Evolutionary conservation across 2,888 invertebrate species (phyloP), one percentile per base, ranked within the genome.

Genomic region (Machimus rusticus): DNA sequence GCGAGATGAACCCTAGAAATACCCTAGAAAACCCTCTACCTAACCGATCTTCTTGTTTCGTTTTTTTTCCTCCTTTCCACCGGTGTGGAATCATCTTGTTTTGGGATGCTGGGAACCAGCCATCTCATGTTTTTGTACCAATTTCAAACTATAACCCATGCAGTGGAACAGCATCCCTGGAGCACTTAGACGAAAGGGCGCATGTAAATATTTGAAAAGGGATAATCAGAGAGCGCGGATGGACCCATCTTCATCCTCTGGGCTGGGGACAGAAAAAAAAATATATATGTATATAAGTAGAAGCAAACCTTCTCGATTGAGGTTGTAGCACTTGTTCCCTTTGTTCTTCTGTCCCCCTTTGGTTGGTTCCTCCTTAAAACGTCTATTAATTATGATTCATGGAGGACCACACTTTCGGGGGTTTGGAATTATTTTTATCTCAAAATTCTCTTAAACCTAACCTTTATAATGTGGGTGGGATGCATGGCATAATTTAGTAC

Each of bases 171-270:
- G 37, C 82, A 82, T 57, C 82, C 66, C 57, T 34, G 82, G 66
- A 82, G 66, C 82, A 82, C 82, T 82, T 57, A 82, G 82, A 82
- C n/a, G 51, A 82, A 66, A 82, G 82, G 55, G 82, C 31, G 55
- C 34, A 57, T 57, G 82, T 82, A 82, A 82, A 82, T 82, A 82
- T 82, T 82, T 82, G 16, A 82, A 82, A 57, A 82, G 57, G 82
- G 82, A 82, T 82, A 82, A 82, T 66, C 82, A 82, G 82, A 66
- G 14, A 51, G 31, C 19, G 66, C 66, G 37, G 76, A 46, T 51
- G 16, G 28, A 51, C 51, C 79, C 51, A 79, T 39, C 28, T 79
- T 23, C 5, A 19, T 19, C 6, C 66, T 66, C 12, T 28, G 14
- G 8, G 28, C 23, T 66, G 23, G 66, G 14, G 28, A 66, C 37